Conservation (phyloP, 1,140 invertebrate species). For the Diorhabda sublineata region DNA sequence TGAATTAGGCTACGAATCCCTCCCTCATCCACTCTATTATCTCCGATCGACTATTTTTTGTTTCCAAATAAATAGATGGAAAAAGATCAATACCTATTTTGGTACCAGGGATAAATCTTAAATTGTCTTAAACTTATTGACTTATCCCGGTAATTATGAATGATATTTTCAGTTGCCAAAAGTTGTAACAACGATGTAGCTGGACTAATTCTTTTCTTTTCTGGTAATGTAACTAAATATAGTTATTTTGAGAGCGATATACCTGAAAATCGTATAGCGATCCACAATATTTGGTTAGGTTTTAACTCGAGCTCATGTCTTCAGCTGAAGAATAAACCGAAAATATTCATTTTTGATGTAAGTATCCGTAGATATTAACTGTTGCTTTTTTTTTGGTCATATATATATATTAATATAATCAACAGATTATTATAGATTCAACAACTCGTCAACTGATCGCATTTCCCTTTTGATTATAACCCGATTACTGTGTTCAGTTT, state of each 20-base stretch:
- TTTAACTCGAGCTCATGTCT: slow-evolving; percentile 28
- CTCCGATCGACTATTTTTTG: too few species aligned
- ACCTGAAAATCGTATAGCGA: not conserved
- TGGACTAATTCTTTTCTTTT: slow-evolving; percentile 17
- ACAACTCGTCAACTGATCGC: too few species aligned
- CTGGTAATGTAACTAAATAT: slow-evolving; percentile 3
- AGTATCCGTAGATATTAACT: not conserved
- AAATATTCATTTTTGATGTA: slow-evolving; percentile 42
- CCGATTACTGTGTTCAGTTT: too few species aligned
- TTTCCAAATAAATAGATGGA: not conserved
- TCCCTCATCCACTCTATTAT: too few species aligned
- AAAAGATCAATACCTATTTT: not conserved
- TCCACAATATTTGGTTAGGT: slow-evolving; percentile 26
- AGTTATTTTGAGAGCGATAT: not conserved
- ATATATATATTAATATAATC: too few species aligned
- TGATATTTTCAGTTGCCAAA: slow-evolving; percentile 13
- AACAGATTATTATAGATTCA: too few species aligned
- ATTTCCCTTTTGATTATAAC: too few species aligned
- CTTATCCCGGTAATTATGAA: not conserved
- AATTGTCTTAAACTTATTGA: not conserved
- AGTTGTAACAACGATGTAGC: not conserved
- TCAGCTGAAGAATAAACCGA: slow-evolving; percentile 36
- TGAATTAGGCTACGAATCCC: too few species aligned
- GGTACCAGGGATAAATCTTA: not conserved
- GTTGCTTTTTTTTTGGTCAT: not conserved